A percentile compares a stretch with the other conserved stretches of the same genome.
Evolutionary conservation across 2,113 vertebrate species (phyloP).

Genomic region (Morone chrysops): DNA sequence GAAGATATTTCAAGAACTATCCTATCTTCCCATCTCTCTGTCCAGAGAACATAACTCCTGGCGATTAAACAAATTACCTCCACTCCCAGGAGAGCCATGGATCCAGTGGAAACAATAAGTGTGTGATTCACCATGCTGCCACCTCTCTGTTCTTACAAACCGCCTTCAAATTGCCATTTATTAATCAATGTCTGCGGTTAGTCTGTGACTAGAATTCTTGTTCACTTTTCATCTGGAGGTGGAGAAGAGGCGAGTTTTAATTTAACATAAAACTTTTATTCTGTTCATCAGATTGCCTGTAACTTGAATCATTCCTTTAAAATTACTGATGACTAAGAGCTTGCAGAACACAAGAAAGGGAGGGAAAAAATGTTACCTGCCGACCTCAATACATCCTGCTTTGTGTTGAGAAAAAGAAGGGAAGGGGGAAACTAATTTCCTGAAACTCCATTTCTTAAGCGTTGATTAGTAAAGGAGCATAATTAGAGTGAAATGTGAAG

Average conservation of each 20-base stretch:
- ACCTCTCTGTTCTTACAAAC: constrained; percentile 64
- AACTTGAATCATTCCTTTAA: constrained; percentile 69
- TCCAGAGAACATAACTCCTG: constrained; percentile 70
- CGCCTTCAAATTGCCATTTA: constrained; percentile 70
- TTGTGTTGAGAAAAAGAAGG: constrained; percentile 74
- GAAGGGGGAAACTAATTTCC: constrained; percentile 81
- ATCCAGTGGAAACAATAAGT: constrained; percentile 75
- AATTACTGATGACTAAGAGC: constrained; percentile 78
- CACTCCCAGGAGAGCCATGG: constrained; percentile 66
- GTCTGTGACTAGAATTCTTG: constrained; percentile 42
- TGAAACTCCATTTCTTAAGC: constrained; percentile 85
- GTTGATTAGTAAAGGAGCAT: constrained; percentile 85
- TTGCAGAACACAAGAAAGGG: constrained; percentile 56
- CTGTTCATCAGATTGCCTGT: constrained; percentile 67
- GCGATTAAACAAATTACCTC: constrained; percentile 81
- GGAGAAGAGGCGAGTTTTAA: constrained; percentile 63
- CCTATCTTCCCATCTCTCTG: constrained; percentile 64
- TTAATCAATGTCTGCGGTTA: constrained; percentile 73
- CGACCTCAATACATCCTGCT: constrained; percentile 80
- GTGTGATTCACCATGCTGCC: constrained; percentile 66
- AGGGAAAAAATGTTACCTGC: constrained; percentile 69
- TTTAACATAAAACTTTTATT: constrained; percentile 68
- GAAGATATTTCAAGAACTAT: constrained; percentile 49
- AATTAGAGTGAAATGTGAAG: constrained; percentile 87
- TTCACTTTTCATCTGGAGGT: constrained; percentile 36